Evolutionary conservation across 2,797 vertebrate genomes (phyloP), one percentile per base, ranked within the genome.

Genomic region (Fistularia tabacaria): DNA sequence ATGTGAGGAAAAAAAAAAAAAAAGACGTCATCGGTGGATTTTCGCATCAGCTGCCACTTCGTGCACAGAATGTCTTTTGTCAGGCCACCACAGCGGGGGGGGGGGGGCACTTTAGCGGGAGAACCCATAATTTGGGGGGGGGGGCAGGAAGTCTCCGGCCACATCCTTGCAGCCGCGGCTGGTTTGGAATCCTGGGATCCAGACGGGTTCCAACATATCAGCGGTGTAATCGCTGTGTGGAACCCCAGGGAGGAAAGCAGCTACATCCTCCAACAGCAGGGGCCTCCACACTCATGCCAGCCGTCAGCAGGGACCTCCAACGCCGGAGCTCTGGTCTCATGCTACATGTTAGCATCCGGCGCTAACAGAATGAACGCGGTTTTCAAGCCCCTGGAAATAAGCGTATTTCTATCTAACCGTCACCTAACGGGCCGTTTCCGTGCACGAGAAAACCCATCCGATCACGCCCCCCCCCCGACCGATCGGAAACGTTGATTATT

Each of bases 201-300:
- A 68, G 82, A 77, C 74, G 62, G 77, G 54, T 59, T 69, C 3
- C 11, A 66, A 66, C 60, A 51, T 79, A 87, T 87, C 83, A 69
- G 73, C 25, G 1, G 68, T 73, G 57, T 79, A 87, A 87, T 89
- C 76, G 77, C 66, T 14, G 46, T 69, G 70, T 54, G 62, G 76
- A 78, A 64, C 76, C 70, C 78, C 73, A 54, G 80, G 79, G 78
- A 72, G 76, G 65, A 76, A 75, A 77, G 64, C 64, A 39, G 7
- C 62, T 51, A 66, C 72, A 77, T 85, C 79, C 75, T 80, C 49
- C 60, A 78, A 73, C 85, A 86, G 84, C 82, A 74, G 84, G 83
- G 74, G 77, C 67, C 68, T 80, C 62, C 73, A 80, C 51, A 42
- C 58, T 71, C 64, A 66, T 62, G 72, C 66, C 72, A 49, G 51